Base-by-base conservation (phyloP, 2,888 invertebrate genomes). In the Stenotaenia linearis region DNA sequence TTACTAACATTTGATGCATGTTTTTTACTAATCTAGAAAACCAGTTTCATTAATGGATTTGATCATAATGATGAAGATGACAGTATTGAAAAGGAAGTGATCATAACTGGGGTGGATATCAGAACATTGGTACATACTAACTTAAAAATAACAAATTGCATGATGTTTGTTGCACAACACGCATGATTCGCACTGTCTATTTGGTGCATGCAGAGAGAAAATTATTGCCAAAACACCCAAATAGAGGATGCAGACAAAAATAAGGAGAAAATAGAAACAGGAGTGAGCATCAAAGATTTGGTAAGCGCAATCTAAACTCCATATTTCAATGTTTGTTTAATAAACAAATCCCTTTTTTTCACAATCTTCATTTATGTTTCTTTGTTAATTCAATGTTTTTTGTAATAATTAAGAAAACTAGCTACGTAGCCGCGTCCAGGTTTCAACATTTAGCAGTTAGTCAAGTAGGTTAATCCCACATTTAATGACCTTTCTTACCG, bases 241-340 rank as follows among this genome's bases (percentile, higher is more conserved):
- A n/a, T 30, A 15, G 80, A 81, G 56, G 81, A 81, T 25, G 25
- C 79, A 18, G 45, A 37, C 30, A 79, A 78, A 61, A 32, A 28
- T 25, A 81, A 79, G 75, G 79, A 76, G 75, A 81, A 80, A 78
- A 81, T 81, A 30, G 75, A 81, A 32, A 81, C 81, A 32, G 81
- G 81, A 23, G 79, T 81, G 50, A 80, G 80, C 25, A 80, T 81
- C 37, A 80, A 80, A 80, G 79, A 79, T 75, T 77, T 81, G 81
- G 81, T 81, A 80, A 81, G 81, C 15, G 10, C 18, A 7, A 50
- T 50, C 18, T 18, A 40, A 40, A 40, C n/a, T 15, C 12, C 40
- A 12, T 40, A 40, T 40, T 40, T 12, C n/a, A 15, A n/a, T n/a
- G n/a, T n/a, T n/a, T n/a, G n/a, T n/a, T n/a, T n/a, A n/a, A n/a